A percentile compares a stretch with the other conserved stretches of the same genome.
Evolutionary conservation across 2,888 invertebrate genomes (phyloP).

Genomic region (Lordiphosa fenestrarum): DNA sequence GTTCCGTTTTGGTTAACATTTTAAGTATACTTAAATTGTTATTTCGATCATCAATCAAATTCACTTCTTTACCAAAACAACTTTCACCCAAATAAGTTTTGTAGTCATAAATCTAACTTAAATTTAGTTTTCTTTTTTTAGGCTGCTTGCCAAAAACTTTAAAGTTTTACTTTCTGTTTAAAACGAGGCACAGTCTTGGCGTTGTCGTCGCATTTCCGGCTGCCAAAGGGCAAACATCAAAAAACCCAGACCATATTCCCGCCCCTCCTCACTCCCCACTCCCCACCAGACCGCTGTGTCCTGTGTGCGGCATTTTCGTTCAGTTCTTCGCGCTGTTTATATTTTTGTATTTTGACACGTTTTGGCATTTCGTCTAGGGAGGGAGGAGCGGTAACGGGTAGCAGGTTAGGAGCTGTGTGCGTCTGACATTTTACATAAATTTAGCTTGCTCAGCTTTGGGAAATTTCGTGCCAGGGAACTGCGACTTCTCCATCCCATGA

Average conservation of each 20-base stretch:
- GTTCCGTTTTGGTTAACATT: too few relatives aligned
- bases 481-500: slow-evolving; percentile 36
- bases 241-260: slow-evolving; percentile 5
- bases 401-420: slow-evolving; percentile 25
- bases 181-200: slow-evolving; percentile 11
- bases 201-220: slow-evolving; percentile 23
- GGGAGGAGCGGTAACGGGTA: background rate
- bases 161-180: slow-evolving; percentile 7
- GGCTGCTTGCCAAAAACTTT: slow-evolving; percentile 8
- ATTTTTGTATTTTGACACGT: slow-evolving; percentile 73
- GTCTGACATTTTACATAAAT: slow-evolving; percentile 70
- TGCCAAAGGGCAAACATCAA: slow-evolving; percentile 43
- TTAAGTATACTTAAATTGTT: too few relatives aligned
- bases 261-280: background rate
- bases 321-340: slow-evolving; percentile 65
- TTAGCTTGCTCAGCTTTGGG: slow-evolving; percentile 56
- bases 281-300: background rate
- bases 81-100: slow-evolving; percentile 5
- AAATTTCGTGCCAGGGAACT: slow-evolving; percentile 51
- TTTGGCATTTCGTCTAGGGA: slow-evolving; percentile 57
- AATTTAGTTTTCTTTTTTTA: slow-evolving; percentile 3
- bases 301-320: slow-evolving; percentile 41
- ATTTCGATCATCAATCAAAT: too few relatives aligned
- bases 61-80: background rate
- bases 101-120: slow-evolving; percentile 9